Evolutionary conservation across 2,888 invertebrate genomes (phyloP), one percentile per base, ranked within the genome.

Genomic region (Diarsia brunnea): DNA sequence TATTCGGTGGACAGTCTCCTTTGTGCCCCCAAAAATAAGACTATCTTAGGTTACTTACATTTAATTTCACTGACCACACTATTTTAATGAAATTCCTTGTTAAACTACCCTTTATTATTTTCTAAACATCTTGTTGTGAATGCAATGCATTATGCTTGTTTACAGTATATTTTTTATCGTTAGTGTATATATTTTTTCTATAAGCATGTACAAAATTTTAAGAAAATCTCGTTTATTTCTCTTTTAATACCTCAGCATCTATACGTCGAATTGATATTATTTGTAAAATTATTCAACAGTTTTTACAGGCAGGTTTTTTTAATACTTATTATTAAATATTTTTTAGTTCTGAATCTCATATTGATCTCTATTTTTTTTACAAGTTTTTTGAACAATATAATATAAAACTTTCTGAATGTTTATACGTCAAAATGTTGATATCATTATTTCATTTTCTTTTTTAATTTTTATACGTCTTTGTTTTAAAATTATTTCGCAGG

Each of bases 161-260:
- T 85, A 69, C 49, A 67, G 66, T 73, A 76, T 83, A 71, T 69
- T 79, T 79, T 82, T 72, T 82, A 72, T 69, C 45, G 21, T 47
- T 75, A 84, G 61, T 75, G 55, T 79, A 69, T 79, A 69, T 61
- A 38, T 72, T 79, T 84, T 82, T 81, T 45, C 58, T 73, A 70
- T 69, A 71, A 73, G 70, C 68, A 60, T 68, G 64, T 84, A 69
- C 65, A 55, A 61, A 53, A 66, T 55, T 73, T 71, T 47, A 76
- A 38, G 14, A 47, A 58, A 84, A 70, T 70, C 38, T 47, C 43
- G 10, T n/a, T 31, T 67, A 21, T 7, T 61, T 78, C 67, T 68
- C 73, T 72, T 53, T 75, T 38, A 66, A 75, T 71, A 47, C 16
- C 21, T 10, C 10, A 60, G 27, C 14, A 11, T 24, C 24, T 49